Conservation (phyloP, 2,888 invertebrate species). For the Thera britannica region DNA sequence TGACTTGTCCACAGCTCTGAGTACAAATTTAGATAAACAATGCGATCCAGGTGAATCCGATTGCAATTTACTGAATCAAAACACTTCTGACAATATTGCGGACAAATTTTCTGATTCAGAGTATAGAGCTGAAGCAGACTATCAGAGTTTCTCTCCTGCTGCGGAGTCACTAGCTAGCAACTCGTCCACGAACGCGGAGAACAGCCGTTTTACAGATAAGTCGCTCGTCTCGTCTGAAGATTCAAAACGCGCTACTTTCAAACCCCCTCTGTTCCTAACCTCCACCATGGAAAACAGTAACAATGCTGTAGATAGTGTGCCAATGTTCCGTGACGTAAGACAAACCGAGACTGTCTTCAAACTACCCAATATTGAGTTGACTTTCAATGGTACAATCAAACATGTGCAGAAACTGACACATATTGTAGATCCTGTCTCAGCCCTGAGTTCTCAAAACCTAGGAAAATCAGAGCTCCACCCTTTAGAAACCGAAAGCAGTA, state of each 20-base stretch:
- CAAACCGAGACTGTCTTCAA: slow-evolving; percentile 73
- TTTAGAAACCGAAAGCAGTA: slow-evolving; percentile 43
- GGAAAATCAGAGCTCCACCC: slow-evolving; percentile 51
- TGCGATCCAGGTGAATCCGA: slow-evolving; percentile 54
- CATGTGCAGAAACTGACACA: slow-evolving; percentile 78
- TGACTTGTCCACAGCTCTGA: slow-evolving; percentile 64
- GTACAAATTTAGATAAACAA: slow-evolving; percentile 61
- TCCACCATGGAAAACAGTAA: slow-evolving; percentile 83
- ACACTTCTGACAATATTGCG: slow-evolving; percentile 50
- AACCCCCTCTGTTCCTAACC: slow-evolving; percentile 73
- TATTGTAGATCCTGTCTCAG: slow-evolving; percentile 75
- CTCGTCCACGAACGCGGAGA: slow-evolving; percentile 65
- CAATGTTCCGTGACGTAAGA: slow-evolving; percentile 69
- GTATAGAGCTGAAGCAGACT: slow-evolving; percentile 58
- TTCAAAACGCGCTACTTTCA: slow-evolving; percentile 62
- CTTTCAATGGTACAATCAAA: slow-evolving; percentile 80
- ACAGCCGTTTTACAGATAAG: slow-evolving; percentile 67
- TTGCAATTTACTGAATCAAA: slow-evolving; percentile 54
- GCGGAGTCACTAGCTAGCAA: slow-evolving; percentile 59
- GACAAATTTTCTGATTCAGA: slow-evolving; percentile 63
- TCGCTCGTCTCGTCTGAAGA: slow-evolving; percentile 73
- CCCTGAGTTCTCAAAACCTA: slow-evolving; percentile 63
- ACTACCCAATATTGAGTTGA: slow-evolving; percentile 74
- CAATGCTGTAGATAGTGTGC: slow-evolving; percentile 79
- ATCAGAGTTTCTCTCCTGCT: slow-evolving; percentile 60